A percentile compares a stretch with the other conserved stretches of the same genome.
These are phyloP conservation scores for Pseudochaenichthys georgianus DNA, from an alignment of 2,797 vertebrate genomes.

Conservation along the genomic window DNA sequence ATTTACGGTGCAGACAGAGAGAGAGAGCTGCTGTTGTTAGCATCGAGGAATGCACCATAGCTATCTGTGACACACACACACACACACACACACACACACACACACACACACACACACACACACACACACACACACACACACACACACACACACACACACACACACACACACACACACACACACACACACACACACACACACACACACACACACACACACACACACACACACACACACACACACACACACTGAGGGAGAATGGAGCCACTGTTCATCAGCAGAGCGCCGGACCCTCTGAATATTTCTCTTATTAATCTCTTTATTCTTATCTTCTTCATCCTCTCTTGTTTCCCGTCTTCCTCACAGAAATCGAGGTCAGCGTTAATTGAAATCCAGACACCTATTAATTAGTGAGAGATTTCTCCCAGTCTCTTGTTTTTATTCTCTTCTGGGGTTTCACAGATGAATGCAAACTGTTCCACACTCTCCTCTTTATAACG, in stretches of 20 bases:
- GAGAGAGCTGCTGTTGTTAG: slow-evolving; percentile 21
- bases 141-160: too few species aligned
- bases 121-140: too few species aligned
- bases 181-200: too few species aligned
- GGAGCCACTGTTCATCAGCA: slow-evolving; percentile 1
- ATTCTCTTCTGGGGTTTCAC: slow-evolving; percentile 15
- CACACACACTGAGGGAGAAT: slow-evolving; percentile 44
- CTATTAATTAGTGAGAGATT: slow-evolving; percentile 77
- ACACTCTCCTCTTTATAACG: slow-evolving; percentile 1
- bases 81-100: background rate
- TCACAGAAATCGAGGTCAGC: slow-evolving; percentile 64
- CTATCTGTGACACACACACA: slow-evolving; percentile 20
- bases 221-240: too few species aligned
- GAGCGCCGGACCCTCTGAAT: slow-evolving; percentile 27
- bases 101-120: background rate
- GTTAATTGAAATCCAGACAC: slow-evolving; percentile 78
- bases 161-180: too few species aligned
- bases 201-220: too few species aligned
- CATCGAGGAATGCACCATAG: slow-evolving; percentile 56
- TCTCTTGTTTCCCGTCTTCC: slow-evolving; percentile 7
- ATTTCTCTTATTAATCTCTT: slow-evolving; percentile 44
- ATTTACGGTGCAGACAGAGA: too few species aligned
- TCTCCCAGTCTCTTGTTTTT: background rate
- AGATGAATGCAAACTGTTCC: slow-evolving; percentile 37
- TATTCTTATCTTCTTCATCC: background rate